Evolutionary conservation across 2,113 vertebrate genomes (phyloP).

Genomic region (Turdus rufiventris): DNA sequence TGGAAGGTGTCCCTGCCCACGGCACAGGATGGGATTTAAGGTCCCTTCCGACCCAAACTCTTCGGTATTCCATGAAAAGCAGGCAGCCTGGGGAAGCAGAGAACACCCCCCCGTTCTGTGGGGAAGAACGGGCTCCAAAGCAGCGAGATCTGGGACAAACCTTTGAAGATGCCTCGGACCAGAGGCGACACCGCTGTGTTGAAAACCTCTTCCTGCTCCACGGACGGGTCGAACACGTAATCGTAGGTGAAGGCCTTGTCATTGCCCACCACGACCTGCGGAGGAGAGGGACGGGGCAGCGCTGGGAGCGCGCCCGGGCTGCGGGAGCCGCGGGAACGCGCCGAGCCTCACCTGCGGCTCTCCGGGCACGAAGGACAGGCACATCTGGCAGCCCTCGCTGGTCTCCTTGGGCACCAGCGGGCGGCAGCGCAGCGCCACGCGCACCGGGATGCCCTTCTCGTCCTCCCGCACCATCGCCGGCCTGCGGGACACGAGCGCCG

Average conservation of each 20-base stretch:
- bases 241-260: conserved; percentile 94
- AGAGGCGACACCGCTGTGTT: conserved; percentile 81
- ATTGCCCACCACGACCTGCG: conserved; percentile 87
- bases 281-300: neutral
- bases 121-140: accelerated
- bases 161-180: conserved; percentile 89
- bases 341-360: conserved; percentile 82
- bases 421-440: conserved; percentile 89
- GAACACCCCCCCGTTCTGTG: accelerated
- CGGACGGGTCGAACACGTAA: conserved; percentile 88
- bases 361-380: conserved; percentile 86
- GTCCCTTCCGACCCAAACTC: neutral
- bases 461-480: conserved; percentile 78
- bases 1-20: neutral
- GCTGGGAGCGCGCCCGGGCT: neutral
- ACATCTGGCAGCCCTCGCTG: conserved; percentile 86
- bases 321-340: neutral
- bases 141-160: neutral
- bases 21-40: no score
- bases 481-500: neutral
- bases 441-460: conserved; percentile 86
- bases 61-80: accelerated
- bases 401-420: conserved; percentile 88
- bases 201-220: conserved; percentile 94
- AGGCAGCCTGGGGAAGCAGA: no score